Percentiles rank a stretch among this genome's conserved stretches.
Evolutionary conservation across 1,140 invertebrate genomes (phyloP).

Genomic region (Anastrepha ludens): DNA sequence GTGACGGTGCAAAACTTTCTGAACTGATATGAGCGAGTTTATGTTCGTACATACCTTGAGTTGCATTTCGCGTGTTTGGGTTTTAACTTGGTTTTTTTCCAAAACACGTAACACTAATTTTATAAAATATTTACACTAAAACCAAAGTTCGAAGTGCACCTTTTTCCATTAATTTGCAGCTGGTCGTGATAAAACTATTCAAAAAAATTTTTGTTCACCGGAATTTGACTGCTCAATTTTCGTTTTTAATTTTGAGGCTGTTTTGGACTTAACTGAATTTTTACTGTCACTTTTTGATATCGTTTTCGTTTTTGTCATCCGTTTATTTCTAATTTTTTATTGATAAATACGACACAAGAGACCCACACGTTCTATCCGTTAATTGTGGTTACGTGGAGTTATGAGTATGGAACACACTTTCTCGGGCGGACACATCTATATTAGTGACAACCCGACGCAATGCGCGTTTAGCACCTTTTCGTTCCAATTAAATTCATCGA

Average conservation of each 20-base stretch:
- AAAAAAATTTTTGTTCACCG: not conserved
- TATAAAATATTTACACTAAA: constrained; percentile 9
- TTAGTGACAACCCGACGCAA: constrained; percentile 62
- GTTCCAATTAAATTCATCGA: constrained; percentile 49
- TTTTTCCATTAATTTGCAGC: not conserved
- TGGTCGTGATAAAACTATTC: not conserved
- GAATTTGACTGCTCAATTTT: not conserved
- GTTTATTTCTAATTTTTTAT: not conserved
- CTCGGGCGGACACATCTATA: constrained; percentile 58
- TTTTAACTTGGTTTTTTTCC: not conserved
- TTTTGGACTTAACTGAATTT: not conserved
- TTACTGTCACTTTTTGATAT: not conserved
- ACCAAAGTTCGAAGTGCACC: not conserved
- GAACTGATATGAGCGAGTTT: not conserved
- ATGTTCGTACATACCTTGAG: constrained; percentile 33
- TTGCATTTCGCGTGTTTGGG: constrained; percentile 1
- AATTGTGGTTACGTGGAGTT: not conserved
- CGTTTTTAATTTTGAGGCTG: not conserved
- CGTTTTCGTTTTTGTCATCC: not conserved
- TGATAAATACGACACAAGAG: not conserved
- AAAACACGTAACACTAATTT: not conserved
- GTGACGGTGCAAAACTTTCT: constrained; percentile 5
- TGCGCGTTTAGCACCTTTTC: constrained; percentile 68
- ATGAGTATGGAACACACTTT: not conserved
- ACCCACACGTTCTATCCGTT: not conserved